Evolutionary conservation across 1,140 invertebrate genomes (phyloP), one percentile per base, ranked within the genome.

Genomic region (Delia radicum): DNA sequence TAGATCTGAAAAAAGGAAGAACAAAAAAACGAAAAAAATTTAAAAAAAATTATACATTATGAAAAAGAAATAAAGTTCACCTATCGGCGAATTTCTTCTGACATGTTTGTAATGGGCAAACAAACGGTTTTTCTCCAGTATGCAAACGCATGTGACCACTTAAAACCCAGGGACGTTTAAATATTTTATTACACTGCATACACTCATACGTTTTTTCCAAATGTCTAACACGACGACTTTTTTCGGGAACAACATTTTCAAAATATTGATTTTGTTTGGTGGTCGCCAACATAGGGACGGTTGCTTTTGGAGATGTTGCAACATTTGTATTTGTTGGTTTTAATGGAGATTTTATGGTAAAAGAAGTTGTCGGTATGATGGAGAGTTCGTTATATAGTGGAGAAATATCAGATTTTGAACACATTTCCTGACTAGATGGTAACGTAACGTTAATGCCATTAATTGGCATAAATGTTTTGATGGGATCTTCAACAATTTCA

Each of bases 51-150:
- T 48, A 29, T 2, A 42, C 18, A 75, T 6, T 55, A 7, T 24
- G 61, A 71, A 24, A 69, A 8, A n/a, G 18, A 61, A 4, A 33
- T 1, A 42, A 33, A 37, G 15, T 55, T 73, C 15, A 92, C 90
- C 93, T 89, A 85, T 94, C 93, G 31, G 93, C 92, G 82, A 94
- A 94, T 0, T 90, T 90, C 80, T 92, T 92, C 2, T 90, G 87
- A 79, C 92, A 93, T 2, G 78, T 81, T 1, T 80, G 76, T n/a
- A 90, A 87, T 0, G 91, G 91, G 77, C 92, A 93, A 6, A 88
- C 87, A 76, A 92, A 92, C 0, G 92, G 91, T 29, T 91, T 84
- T 81, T 94, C 93, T 0, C 91, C 91, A 0, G 91, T 93, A 78
- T 93, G 92, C 2, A 91, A 87, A 0, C 91, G 87, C 31, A 90